Base-by-base conservation (phyloP, 2,113 vertebrate species). In the Oceanites oceanicus region DNA sequence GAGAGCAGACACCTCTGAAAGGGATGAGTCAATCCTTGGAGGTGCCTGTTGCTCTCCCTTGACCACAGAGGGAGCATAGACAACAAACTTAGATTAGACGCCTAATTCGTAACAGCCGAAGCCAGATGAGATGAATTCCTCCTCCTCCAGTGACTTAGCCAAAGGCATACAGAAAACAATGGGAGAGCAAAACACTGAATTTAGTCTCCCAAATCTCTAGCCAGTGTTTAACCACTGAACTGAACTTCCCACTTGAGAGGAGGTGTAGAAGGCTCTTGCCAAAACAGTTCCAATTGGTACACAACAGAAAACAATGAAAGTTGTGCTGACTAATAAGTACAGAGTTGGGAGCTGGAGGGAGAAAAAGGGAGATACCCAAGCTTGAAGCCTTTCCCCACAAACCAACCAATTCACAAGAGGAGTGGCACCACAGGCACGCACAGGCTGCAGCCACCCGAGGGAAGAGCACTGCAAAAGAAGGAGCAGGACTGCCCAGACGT, bases 141-240 rank as follows among this genome's bases (percentile, higher is more conserved):
- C n/a, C 49, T 84, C 52, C 49, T 86, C 25, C 49, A 74, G 79
- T 0, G 0, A 84, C 3, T 81, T 81, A 70, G 85, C 82, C 95
- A 94, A 94, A 83, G 50, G 56, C 83, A 84, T 29, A 74, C 20
- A 82, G 92, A 75, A 94, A 92, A 86, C 88, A 94, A 86, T 84
- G 40, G 88, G 83, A 87, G 73, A 79, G 56, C 34, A 81, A 61
- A 83, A 71, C 76, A 56, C 36, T 78, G 72, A 74, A 81, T 90
- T 83, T 52, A 74, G 65, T 49, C 44, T 94, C 34, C 11, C 79
- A 91, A 84, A 74, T 21, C 72, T 81, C 80, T 59, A 67, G 21
- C 22, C 65, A 87, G 67, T 42, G 45, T 80, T 93, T 87, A 91
- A 75, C 76, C 80, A 70, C 88, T 62, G 58, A 71, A 71, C 29